Evolutionary conservation across 2,113 vertebrate genomes (phyloP), one percentile per base, ranked within the genome.

Genomic region (Orthonyx spaldingii): DNA sequence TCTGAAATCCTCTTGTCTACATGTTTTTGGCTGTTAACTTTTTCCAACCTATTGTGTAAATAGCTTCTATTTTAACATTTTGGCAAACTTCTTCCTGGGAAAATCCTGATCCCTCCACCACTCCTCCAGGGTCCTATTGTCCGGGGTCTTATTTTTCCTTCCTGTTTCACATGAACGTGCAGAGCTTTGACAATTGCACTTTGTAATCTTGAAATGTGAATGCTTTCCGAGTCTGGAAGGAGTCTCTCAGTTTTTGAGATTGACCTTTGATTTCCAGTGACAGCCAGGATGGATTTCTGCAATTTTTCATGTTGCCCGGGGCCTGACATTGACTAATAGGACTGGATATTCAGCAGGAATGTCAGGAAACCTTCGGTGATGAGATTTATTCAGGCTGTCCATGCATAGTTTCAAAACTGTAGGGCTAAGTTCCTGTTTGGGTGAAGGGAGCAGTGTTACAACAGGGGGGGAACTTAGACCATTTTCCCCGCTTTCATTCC

Each of bases 281-380:
- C 95, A 96, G 85, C 87, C 85, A 95, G 91, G 83, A 94, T 93
- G 75, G 50, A 96, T 96, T 95, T 97, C 94, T 95, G 87, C 78
- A 86, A 83, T 94, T 93, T 94, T 91, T 96, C 63, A 39, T 50
- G 55, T 77, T 80, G 75, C 90, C 47, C 37, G 42, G 66, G 44
- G 87, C 50, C 94, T 91, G 94, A 94, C 78, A 66, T 94, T 96
- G 94, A 95, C 84, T 95, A 95, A 96, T 96, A 91, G 78, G 71
- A 49, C 63, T 83, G 89, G 90, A 90, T 90, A 96, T 96, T 91
- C 84, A 83, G 70, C 65, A 82, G 89, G 77, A 91, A 87, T 87
- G 71, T 63, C 82, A 95, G 91, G 89, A 96, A 93, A 60, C 37
- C 78, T 84, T 94, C 1, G 0, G 46, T 74, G 87, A 72, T 88